Evolutionary conservation across 2,888 invertebrate genomes (phyloP), one percentile per base, ranked within the genome.

Genomic region (Lydus trimaculatus): DNA sequence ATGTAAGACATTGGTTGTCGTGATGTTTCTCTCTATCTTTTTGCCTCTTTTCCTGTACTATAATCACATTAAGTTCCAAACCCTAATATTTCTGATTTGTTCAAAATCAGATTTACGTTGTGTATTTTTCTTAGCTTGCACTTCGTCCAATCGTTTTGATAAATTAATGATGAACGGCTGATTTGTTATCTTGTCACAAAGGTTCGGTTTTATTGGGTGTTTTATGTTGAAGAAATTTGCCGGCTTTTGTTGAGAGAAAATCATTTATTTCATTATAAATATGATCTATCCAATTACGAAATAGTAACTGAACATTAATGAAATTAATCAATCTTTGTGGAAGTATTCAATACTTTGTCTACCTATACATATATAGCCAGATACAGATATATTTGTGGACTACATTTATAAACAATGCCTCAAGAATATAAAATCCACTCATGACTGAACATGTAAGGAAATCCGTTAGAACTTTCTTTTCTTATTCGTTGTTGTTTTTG

Each of bases 31-130:
- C 64, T 63, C 52, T 64, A 64, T 61, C 39, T 64, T 64, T 64
- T n/a, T n/a, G n/a, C 64, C 43, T 58, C 61, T 61, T 64, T 61
- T 48, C 48, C 61, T 9, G 11, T 7, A 52, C 48, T 70, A 67
- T 74, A 74, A 74, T 74, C 72, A 66, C 64, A 66, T 74, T 74
- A 73, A 59, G 60, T 61, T 63, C 63, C 65, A 59, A 23, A 62
- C 68, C 65, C 72, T 74, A 74, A 74, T 74, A 74, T 73, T 74
- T 74, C 74, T 74, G 74, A 74, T 73, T 74, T 72, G 72, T 70
- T 69, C 73, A 65, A 73, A 74, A 74, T 73, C 71, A 69, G 70
- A 73, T 73, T 73, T 70, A 58, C 48, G 68, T 17, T 61, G 72
- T 52, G 48, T 71, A 69, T 71, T 72, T 72, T 71, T 72, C 66